Evolutionary conservation across 2,797 vertebrate species (phyloP).

Genomic region (Hoplostethus mediterraneus): DNA sequence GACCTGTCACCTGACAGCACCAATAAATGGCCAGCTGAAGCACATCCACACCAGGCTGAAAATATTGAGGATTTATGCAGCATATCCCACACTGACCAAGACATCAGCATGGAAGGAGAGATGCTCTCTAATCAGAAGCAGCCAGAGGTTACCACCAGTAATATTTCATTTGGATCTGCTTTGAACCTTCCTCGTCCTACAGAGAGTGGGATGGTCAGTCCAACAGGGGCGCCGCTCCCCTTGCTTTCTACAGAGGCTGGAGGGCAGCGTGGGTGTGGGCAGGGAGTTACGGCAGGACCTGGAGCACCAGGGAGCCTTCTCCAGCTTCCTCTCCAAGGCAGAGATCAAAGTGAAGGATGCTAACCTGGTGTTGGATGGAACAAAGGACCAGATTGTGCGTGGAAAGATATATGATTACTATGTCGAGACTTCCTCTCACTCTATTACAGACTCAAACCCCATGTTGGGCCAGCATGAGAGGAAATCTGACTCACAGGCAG

Average conservation of each 20-base stretch:
- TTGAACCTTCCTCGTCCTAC: constrained; percentile 65
- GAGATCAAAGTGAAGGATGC: constrained; percentile 89
- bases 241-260: constrained; percentile 81
- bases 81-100: constrained; percentile 19
- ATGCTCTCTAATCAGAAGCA: not conserved
- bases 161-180: constrained; percentile 61
- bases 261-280: constrained; percentile 80
- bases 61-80: constrained; percentile 32
- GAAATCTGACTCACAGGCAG: constrained; percentile 52
- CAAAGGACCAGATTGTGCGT: constrained; percentile 73
- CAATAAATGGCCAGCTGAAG: constrained; percentile 17
- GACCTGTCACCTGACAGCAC: constrained; percentile 42
- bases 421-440: constrained; percentile 86
- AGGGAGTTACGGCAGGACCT: constrained; percentile 81
- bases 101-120: constrained; percentile 36
- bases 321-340: constrained; percentile 88
- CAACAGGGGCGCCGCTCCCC: constrained; percentile 77
- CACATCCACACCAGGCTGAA: constrained; percentile 2
- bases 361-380: constrained; percentile 71
- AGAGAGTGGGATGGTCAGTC: constrained; percentile 53
- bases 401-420: constrained; percentile 93
- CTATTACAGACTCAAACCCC: constrained; percentile 65
- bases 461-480: constrained; percentile 48
- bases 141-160: constrained; percentile 37
- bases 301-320: constrained; percentile 71